A percentile compares a stretch with the other conserved stretches of the same genome.
Conservation (phyloP, 2,888 invertebrate species). For the Linnaemya tessellans region DNA sequence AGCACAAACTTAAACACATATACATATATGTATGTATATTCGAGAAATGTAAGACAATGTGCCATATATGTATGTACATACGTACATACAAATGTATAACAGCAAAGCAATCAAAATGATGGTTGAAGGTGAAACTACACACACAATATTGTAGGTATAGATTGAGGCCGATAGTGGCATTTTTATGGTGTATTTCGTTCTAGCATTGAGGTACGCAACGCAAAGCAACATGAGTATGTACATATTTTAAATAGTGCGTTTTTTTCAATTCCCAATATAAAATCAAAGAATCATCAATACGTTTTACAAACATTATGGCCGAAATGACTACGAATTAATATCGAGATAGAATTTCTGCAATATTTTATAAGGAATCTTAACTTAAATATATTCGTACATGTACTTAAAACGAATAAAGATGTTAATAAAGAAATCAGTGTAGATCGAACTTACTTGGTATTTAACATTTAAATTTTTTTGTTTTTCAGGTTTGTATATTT, state of each 20-base stretch:
- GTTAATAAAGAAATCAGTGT: not conserved
- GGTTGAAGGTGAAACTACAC: constrained; percentile 26
- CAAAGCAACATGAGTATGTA: constrained; percentile 6
- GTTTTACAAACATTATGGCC: constrained; percentile 59
- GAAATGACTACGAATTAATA: not conserved
- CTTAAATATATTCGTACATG: constrained; percentile 14
- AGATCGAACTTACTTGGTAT: not conserved
- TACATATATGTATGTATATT: not conserved
- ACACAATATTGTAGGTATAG: constrained; percentile 29
- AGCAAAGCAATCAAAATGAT: constrained; percentile 45
- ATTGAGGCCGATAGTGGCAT: constrained; percentile 27
- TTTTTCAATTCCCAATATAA: not conserved
- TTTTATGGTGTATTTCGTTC: not conserved
- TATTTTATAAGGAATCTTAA: no score
- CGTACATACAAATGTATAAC: not conserved
- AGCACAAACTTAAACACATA: not conserved
- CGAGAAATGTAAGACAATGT: no score
- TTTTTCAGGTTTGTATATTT: constrained; percentile 7
- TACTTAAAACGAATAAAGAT: not conserved
- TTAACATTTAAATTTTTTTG: not conserved
- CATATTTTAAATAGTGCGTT: not conserved
- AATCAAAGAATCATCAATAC: constrained; percentile 20
- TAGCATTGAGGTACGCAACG: not conserved
- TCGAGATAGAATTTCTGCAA: not conserved
- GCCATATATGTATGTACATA: constrained; percentile 6